A percentile compares a stretch with the other conserved stretches of the same genome.
phyloP scores from a whole-genome alignment of 2,113 vertebrate genomes.

The Albula goreensis region DNA sequence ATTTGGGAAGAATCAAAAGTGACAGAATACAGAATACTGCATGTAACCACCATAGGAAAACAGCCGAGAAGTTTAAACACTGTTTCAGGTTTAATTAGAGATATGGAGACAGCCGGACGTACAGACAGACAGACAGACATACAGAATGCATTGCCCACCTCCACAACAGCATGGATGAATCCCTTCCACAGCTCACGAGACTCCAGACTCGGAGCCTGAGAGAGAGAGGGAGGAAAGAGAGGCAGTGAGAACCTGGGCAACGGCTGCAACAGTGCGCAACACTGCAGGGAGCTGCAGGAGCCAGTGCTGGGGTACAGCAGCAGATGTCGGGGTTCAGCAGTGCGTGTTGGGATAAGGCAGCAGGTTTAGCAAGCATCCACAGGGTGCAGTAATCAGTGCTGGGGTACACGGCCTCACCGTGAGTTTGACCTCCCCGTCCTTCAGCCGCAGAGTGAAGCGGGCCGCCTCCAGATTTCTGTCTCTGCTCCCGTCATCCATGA shows the following conservation, averaged over 20 bases:
- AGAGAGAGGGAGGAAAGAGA: constrained; percentile 19
- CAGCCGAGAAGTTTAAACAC: too few relatives aligned
- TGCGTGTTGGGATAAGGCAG: not conserved
- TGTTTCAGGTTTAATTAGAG: too few relatives aligned
- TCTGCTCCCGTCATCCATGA: constrained; percentile 71
- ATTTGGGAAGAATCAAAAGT: too few relatives aligned
- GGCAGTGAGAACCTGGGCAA: not conserved
- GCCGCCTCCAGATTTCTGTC: constrained; percentile 63
- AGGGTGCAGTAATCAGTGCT: not conserved
- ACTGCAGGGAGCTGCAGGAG: not conserved
- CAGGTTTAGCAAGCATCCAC: not conserved
- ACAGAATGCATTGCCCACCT: constrained; percentile 61
- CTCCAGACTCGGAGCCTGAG: constrained; percentile 77
- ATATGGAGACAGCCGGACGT: not conserved
- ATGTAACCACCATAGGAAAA: too few relatives aligned
- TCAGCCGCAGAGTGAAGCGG: constrained; percentile 71
- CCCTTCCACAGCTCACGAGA: constrained; percentile 84
- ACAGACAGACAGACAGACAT: not conserved
- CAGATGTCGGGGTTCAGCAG: not conserved
- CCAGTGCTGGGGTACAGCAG: not conserved
- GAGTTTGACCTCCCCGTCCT: constrained; percentile 74
- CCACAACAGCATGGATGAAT: constrained; percentile 79
- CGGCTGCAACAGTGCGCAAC: not conserved
- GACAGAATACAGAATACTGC: too few relatives aligned
- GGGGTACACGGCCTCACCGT: constrained; percentile 63